These are phyloP conservation scores for Pyrocoelia pectoralis DNA, from an alignment of 2,888 invertebrate species.

Conservation along the genomic window DNA sequence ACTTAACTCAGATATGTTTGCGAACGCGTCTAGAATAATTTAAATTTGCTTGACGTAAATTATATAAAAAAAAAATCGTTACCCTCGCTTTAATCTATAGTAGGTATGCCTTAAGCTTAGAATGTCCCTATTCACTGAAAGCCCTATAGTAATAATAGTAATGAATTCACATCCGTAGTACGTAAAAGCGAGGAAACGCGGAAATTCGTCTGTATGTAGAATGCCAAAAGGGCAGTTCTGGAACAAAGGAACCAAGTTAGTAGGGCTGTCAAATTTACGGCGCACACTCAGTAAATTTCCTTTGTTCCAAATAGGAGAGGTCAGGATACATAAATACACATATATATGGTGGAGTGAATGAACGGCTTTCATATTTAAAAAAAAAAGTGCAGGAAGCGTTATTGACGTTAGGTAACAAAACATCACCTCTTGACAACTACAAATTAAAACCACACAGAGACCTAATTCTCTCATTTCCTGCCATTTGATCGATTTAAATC, in stretches of 20 bases:
- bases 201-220: constrained; percentile 25
- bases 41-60: no score
- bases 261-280: constrained; percentile 22
- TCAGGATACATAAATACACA: constrained; percentile 34
- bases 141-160: constrained; percentile 37
- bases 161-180: constrained; percentile 31
- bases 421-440: constrained; percentile 6
- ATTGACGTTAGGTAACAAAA: constrained; percentile 16
- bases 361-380: constrained; percentile 19
- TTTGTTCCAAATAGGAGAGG: constrained; percentile 31
- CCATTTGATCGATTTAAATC: constrained; percentile 5
- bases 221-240: constrained; percentile 22
- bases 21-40: no score
- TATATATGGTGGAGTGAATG: constrained; percentile 26
- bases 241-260: constrained; percentile 30
- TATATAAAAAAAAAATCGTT: constrained; percentile 23
- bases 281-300: constrained; percentile 27
- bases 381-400: constrained; percentile 24
- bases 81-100: constrained; percentile 26
- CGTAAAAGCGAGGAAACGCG: constrained; percentile 20
- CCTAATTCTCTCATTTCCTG: constrained; percentile 10
- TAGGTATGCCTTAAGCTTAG: no score
- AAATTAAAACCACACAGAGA: constrained; percentile 7
- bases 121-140: constrained; percentile 21
- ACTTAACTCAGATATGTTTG: no score